phyloP scores from a whole-genome alignment of 2,888 invertebrate species.

The Aleiodes leptofemur region DNA sequence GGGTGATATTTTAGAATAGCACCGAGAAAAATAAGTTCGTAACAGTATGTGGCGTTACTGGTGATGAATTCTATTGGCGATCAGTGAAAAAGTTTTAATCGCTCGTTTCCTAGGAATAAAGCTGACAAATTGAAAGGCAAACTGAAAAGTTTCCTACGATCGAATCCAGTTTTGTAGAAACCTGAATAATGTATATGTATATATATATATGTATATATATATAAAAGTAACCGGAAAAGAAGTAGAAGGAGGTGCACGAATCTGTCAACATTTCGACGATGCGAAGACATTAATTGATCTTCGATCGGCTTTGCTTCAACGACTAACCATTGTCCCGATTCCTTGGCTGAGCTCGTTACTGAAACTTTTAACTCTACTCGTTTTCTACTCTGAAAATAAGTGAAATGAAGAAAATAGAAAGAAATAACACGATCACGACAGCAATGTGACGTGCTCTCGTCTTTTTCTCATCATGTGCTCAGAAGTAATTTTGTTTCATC shows the following conservation, averaged over 20 bases:
- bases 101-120: slow-evolving; percentile 59
- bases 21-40: neutral
- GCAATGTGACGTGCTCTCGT: slow-evolving; percentile 16
- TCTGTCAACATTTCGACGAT: slow-evolving; percentile 46
- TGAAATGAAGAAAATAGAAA: slow-evolving; percentile 4
- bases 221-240: neutral
- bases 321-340: slow-evolving; percentile 30
- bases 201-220: neutral
- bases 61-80: slow-evolving; percentile 10
- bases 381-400: neutral
- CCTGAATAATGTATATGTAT: neutral
- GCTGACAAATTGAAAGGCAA: slow-evolving; percentile 60
- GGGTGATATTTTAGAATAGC: too few relatives aligned
- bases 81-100: slow-evolving; percentile 60
- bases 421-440: slow-evolving; percentile 23
- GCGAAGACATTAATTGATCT: slow-evolving; percentile 45
- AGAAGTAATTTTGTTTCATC: neutral
- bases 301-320: slow-evolving; percentile 28
- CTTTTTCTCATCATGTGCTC: slow-evolving; percentile 16
- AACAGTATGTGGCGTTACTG: slow-evolving; percentile 1
- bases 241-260: slow-evolving; percentile 33
- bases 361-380: slow-evolving; percentile 29
- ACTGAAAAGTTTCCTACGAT: slow-evolving; percentile 57
- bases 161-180: slow-evolving; percentile 43
- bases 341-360: slow-evolving; percentile 21